These are phyloP conservation scores for Oryzias woworae DNA, from an alignment of 2,113 vertebrate species.

Conservation along the genomic window DNA sequence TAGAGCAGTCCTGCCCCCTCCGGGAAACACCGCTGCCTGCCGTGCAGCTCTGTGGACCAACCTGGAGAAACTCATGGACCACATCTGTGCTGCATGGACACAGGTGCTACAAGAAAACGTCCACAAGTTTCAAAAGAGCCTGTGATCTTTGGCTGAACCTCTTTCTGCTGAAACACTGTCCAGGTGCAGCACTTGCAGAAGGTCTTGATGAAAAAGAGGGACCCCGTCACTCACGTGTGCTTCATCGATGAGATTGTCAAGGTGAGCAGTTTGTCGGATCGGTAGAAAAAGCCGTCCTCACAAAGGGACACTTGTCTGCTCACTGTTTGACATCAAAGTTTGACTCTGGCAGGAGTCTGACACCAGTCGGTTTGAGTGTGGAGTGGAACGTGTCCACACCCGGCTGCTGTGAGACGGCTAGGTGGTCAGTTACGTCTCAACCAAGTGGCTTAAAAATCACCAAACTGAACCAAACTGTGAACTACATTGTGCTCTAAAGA, in stretches of 20 bases:
- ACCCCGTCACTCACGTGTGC: constrained; percentile 94
- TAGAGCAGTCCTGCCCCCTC: constrained; percentile 90
- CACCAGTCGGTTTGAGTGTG: no score
- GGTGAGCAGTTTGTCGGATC: constrained; percentile 69
- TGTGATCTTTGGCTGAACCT: not conserved
- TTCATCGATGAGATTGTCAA: constrained; percentile 97
- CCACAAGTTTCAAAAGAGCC: not conserved
- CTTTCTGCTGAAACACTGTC: constrained; percentile 8
- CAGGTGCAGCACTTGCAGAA: constrained; percentile 97
- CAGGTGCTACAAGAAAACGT: constrained; percentile 41
- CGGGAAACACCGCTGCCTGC: constrained; percentile 91
- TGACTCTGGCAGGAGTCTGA: no score
- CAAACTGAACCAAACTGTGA: no score
- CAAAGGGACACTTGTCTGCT: no score
- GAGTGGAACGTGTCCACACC: no score
- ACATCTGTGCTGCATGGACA: constrained; percentile 90
- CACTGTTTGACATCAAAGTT: no score
- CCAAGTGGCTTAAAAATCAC: no score
- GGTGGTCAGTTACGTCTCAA: no score
- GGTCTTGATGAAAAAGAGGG: constrained; percentile 93
- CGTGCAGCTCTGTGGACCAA: constrained; percentile 96
- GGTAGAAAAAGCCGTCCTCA: no score
- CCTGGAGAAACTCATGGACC: constrained; percentile 97
- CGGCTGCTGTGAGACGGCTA: no score
- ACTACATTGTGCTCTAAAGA: no score